Base-by-base conservation (phyloP, 2,888 invertebrate species). In the Disparrhopalites patrizii region DNA sequence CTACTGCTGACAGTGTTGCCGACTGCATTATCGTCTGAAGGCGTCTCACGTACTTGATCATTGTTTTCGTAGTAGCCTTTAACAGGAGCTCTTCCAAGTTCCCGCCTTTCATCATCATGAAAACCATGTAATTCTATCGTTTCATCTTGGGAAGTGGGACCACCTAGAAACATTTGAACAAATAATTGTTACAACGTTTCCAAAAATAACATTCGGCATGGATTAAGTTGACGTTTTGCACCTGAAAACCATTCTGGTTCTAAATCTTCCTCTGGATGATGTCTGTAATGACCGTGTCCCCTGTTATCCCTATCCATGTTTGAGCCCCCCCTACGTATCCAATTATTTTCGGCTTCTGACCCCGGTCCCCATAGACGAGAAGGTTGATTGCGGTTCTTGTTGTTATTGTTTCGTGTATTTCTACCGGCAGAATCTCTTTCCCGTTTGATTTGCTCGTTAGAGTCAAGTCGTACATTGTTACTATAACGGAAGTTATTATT, bases 101-200 rank as follows among this genome's bases (percentile, higher is more conserved):
- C 70, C 47, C 68, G 57, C 23, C 72, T 68, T 33, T 73, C 72
- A 60, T 76, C 77, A 61, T 89, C 91, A 76, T 95, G 93, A 80
- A 96, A 96, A 20, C 96, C 96, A 55, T 90, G 87, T 75, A 96
- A 82, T 80, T 96, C 96, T 76, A 96, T 96, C 38, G 91, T 93
- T 76, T 96, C 96, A 77, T 87, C 82, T 78, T 93, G 91, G 68
- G 93, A 93, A 68, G 90, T 89, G 52, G 95, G 95, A 51, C 94
- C 95, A 68, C 88, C 88, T 70, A 57, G 23, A 51, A 30, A 36
- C 15, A 54, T 43, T n/a, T 10, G 28, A 5, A 10, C 31, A 5
- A 13, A 23, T 51, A 51, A 25, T 51, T 33, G 28, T 8, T n/a
- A 38, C 13, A 3, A 5, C 13, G 23, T 60, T 7, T 25, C 1